Percentiles rank a stretch among this genome's conserved stretches.
These are phyloP conservation scores for Dermatophagoides farinae DNA, from an alignment of 1,140 invertebrate species.

Conservation along the genomic window DNA sequence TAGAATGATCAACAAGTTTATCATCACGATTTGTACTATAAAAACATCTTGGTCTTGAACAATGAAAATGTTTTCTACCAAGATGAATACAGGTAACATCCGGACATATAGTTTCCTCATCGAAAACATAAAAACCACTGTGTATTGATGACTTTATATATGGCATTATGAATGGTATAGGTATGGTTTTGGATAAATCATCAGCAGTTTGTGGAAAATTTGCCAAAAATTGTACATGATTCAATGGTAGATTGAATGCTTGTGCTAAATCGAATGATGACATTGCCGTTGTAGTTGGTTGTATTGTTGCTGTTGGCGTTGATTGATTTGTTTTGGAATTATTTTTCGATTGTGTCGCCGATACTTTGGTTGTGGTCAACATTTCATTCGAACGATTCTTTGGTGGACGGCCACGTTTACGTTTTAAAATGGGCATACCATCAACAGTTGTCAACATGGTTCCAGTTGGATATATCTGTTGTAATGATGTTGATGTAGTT, in stretches of 20 bases:
- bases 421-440: conserved; percentile 50
- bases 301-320: background rate
- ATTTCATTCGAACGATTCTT: conserved; percentile 44
- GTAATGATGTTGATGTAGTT: conserved; percentile 25
- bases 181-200: conserved; percentile 5
- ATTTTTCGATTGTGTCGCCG: too few species aligned
- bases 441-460: conserved; percentile 41
- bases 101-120: conserved; percentile 35
- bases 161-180: conserved; percentile 13
- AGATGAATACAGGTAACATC: conserved; percentile 39
- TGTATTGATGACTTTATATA: conserved; percentile 18
- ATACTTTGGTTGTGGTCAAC: background rate
- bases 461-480: conserved; percentile 27
- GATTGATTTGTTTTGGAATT: background rate
- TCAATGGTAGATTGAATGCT: conserved; percentile 7
- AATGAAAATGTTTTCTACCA: conserved; percentile 47
- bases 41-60: conserved; percentile 46
- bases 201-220: background rate
- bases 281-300: background rate
- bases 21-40: conserved; percentile 45
- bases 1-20: conserved; percentile 45
- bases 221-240: background rate
- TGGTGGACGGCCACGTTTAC: conserved; percentile 68
- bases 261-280: conserved; percentile 5
- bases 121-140: conserved; percentile 36